Evolutionary conservation across 2,888 invertebrate species (phyloP).

Genomic region (Ametastegia equiseti): DNA sequence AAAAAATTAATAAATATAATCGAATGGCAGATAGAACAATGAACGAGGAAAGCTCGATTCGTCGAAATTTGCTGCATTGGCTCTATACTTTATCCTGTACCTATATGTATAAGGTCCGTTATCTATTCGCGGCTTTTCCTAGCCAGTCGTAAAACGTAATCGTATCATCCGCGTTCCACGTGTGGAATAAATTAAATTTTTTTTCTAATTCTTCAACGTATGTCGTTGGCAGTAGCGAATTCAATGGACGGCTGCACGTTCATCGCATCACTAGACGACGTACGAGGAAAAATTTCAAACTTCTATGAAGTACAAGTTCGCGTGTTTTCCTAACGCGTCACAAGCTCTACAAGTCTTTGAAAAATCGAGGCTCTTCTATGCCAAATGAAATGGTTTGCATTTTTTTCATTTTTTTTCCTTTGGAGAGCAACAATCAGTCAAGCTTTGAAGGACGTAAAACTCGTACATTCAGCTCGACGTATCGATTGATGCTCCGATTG

Average conservation of each 20-base stretch:
- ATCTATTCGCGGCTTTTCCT: background rate
- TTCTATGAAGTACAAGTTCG: background rate
- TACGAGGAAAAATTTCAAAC: background rate
- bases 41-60: background rate
- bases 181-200: background rate
- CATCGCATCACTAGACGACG: background rate
- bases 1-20: background rate
- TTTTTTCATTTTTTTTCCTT: too few species aligned
- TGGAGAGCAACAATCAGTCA: background rate
- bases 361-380: background rate
- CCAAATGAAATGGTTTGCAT: background rate
- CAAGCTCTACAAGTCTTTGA: background rate
- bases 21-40: background rate
- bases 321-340: background rate
- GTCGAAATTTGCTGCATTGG: background rate
- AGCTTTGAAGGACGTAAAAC: background rate
- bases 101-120: background rate
- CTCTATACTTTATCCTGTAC: background rate
- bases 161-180: background rate
- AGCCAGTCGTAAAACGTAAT: background rate
- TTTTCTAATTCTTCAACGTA: background rate
- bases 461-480: background rate
- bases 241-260: background rate
- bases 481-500: slow-evolving; percentile 2
- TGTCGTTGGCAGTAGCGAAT: background rate